Evolutionary conservation across 2,888 invertebrate genomes (phyloP).

Genomic region (Heliconius hortense): DNA sequence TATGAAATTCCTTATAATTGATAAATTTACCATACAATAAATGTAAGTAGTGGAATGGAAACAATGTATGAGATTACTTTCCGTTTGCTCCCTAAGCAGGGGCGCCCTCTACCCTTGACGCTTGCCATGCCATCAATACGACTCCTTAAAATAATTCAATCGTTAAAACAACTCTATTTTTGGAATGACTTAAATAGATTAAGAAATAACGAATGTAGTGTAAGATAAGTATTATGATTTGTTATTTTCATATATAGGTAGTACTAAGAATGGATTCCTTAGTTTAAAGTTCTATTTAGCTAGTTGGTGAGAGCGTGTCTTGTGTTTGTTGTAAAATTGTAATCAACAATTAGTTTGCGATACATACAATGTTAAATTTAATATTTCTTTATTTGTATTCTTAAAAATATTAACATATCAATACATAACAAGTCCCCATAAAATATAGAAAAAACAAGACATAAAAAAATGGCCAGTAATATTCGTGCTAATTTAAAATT

Average conservation of each 20-base stretch:
- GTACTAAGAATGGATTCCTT: background rate
- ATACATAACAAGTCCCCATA: no score
- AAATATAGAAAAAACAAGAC: no score
- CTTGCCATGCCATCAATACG: conserved; percentile 66
- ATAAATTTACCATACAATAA: background rate
- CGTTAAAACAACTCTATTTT: conserved; percentile 45
- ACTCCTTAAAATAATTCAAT: conserved; percentile 45
- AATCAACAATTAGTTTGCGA: background rate
- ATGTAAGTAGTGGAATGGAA: conserved; percentile 33
- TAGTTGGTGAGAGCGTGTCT: background rate
- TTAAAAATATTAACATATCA: no score
- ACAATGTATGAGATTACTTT: conserved; percentile 65
- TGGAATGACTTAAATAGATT: conserved; percentile 41
- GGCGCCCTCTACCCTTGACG: conserved; percentile 72
- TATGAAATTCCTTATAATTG: background rate
- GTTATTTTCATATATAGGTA: background rate
- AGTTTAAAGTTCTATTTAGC: background rate
- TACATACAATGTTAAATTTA: background rate
- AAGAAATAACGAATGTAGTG: conserved; percentile 22
- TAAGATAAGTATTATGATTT: no score
- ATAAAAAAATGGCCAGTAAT: background rate
- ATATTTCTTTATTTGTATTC: background rate
- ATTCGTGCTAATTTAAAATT: background rate
- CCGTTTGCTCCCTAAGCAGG: conserved; percentile 64
- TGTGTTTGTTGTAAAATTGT: background rate